Conservation (phyloP, 1,140 invertebrate genomes). For the Luehdorfia chinensis region DNA sequence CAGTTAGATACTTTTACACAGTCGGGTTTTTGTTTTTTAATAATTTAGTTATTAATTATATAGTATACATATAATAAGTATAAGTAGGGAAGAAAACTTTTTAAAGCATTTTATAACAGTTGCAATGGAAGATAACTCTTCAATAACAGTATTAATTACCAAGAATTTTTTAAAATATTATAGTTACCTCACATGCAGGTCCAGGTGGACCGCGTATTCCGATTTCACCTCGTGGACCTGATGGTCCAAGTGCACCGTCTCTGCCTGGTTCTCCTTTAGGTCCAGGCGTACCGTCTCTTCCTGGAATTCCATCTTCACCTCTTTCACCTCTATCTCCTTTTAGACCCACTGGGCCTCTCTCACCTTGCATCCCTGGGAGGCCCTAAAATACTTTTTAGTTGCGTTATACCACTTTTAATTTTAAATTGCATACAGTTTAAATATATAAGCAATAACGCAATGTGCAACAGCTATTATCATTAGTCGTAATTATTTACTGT, state of each 20-base stretch:
- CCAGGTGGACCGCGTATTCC: conserved; percentile 28
- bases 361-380: conserved; percentile 28
- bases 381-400: conserved; percentile 21
- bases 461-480: too few relatives aligned
- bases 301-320: conserved; percentile 24
- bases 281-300: conserved; percentile 26
- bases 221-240: conserved; percentile 20
- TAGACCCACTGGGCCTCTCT: conserved; percentile 28
- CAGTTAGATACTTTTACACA: too few relatives aligned
- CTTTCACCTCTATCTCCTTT: conserved; percentile 39
- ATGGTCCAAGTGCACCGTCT: conserved; percentile 26
- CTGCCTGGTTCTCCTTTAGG: conserved; percentile 33
- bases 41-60: too few relatives aligned
- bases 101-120: too few relatives aligned
- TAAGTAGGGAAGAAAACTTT: too few relatives aligned
- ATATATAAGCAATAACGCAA: neutral
- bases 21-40: too few relatives aligned
- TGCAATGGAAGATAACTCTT: too few relatives aligned
- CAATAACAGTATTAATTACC: too few relatives aligned
- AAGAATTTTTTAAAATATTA: too few relatives aligned
- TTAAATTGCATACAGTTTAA: neutral
- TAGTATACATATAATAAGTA: too few relatives aligned
- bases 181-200: conserved; percentile 29
- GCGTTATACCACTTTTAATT: neutral
- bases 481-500: conserved; percentile 30